Evolutionary conservation across 2,113 vertebrate genomes (phyloP).

Genomic region (Fulica atra): DNA sequence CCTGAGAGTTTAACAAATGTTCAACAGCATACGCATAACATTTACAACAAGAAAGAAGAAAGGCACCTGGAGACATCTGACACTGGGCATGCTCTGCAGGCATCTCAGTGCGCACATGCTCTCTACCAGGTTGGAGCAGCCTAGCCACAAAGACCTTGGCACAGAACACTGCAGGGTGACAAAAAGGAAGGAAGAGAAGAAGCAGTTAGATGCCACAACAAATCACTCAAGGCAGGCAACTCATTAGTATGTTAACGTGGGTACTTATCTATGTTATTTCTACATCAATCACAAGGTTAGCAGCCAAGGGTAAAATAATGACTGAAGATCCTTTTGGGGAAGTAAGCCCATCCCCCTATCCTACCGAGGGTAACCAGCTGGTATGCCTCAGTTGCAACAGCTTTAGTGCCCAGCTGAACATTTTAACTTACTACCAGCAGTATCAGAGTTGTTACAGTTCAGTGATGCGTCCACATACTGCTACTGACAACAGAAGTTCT

Average conservation of each 20-base stretch:
- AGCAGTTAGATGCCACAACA: constrained; percentile 89
- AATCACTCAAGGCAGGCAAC: constrained; percentile 83
- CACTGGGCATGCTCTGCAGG: constrained; percentile 99
- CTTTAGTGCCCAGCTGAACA: neutral
- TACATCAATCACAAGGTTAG: constrained; percentile 23
- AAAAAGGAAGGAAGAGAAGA: constrained; percentile 92
- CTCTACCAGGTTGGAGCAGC: constrained; percentile 99
- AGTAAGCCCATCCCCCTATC: neutral
- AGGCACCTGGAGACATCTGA: constrained; percentile 99
- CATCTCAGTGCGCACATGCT: constrained; percentile 99
- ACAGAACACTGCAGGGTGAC: constrained; percentile 99
- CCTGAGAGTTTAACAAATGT: constrained; percentile 82
- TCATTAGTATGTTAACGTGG: constrained; percentile 77
- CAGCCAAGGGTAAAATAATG: constrained; percentile 25
- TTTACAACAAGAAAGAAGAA: constrained; percentile 91
- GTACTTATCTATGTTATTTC: constrained; percentile 50
- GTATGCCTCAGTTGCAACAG: neutral
- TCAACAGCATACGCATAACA: constrained; percentile 85
- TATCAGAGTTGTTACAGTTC: neutral
- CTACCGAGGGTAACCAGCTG: neutral
- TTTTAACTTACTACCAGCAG: neutral
- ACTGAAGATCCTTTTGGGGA: constrained; percentile 36
- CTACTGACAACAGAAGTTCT: neutral
- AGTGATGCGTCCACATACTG: neutral
- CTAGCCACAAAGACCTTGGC: constrained; percentile 99